A percentile compares a stretch with the other conserved stretches of the same genome.
Evolutionary conservation across 2,797 vertebrate species (phyloP).

Genomic region (Enteromius radiatus): DNA sequence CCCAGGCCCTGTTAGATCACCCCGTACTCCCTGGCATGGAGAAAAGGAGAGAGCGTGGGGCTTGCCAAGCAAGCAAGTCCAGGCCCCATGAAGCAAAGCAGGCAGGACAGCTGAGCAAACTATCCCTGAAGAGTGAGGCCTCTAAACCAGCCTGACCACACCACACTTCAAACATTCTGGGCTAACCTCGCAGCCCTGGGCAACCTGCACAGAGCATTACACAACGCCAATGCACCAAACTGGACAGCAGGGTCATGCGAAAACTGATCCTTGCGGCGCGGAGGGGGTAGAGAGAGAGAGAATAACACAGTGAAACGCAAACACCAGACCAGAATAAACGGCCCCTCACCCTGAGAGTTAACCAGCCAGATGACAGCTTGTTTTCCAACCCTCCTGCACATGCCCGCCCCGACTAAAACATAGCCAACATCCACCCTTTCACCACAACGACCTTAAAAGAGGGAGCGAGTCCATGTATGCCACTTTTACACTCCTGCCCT

Average conservation of each 20-base stretch:
- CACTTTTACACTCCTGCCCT: conserved; percentile 55
- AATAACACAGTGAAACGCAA: conserved; percentile 55
- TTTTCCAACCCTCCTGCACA: conserved; percentile 56
- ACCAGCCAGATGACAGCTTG: conserved; percentile 54
- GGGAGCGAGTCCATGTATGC: conserved; percentile 14
- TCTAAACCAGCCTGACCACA: conserved; percentile 43
- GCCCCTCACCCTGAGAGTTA: conserved; percentile 51
- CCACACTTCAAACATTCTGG: conserved; percentile 55
- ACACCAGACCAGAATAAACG: conserved; percentile 59
- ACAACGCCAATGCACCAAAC: conserved; percentile 44
- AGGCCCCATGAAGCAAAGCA: conserved; percentile 66
- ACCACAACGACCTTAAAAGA: conserved; percentile 73
- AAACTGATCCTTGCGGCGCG: conserved; percentile 43
- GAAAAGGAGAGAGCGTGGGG: conserved; percentile 53
- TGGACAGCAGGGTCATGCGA: conserved; percentile 44
- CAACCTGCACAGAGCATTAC: conserved; percentile 37
- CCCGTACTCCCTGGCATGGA: conserved; percentile 56
- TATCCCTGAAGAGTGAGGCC: conserved; percentile 47
- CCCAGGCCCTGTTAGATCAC: conserved; percentile 59
- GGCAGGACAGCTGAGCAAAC: conserved; percentile 72
- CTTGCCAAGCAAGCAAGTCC: conserved; percentile 55
- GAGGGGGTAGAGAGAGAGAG: conserved; percentile 16
- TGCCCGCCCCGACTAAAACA: conserved; percentile 43
- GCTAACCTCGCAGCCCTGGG: conserved; percentile 47
- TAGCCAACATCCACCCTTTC: conserved; percentile 74